Percentiles rank a stretch among this genome's conserved stretches.
phyloP scores from a whole-genome alignment of 2,888 invertebrate genomes.

The Cataglyphis albicans region DNA sequence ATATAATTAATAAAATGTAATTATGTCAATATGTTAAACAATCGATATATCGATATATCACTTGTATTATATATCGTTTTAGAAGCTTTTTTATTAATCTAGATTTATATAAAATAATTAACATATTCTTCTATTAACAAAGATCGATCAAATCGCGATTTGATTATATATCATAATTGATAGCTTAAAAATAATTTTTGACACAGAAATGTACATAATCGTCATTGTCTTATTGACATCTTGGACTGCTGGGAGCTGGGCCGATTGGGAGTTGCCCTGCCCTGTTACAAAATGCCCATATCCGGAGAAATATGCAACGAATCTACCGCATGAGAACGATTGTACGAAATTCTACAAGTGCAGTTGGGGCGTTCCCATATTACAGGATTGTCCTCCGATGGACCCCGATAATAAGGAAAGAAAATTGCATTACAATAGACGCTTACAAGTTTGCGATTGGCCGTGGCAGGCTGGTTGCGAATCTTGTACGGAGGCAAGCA shows the following conservation, averaged over 20 bases:
- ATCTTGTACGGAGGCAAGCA: not conserved
- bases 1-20: too few relatives aligned
- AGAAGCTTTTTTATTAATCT: not conserved
- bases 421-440: slow-evolving; percentile 15
- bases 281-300: not conserved
- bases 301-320: not conserved
- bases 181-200: not conserved
- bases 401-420: rapidly evolving
- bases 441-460: slow-evolving; percentile 22
- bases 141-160: not conserved
- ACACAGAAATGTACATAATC: slow-evolving; percentile 1
- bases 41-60: not conserved
- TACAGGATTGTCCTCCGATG: not conserved
- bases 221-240: not conserved
- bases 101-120: slow-evolving; percentile 17
- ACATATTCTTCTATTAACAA: not conserved
- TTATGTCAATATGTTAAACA: not conserved
- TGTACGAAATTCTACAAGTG: slow-evolving; percentile 37
- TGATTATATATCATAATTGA: not conserved
- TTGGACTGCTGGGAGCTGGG: not conserved
- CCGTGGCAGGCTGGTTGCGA: not conserved
- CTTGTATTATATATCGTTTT: not conserved
- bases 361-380: not conserved
- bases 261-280: not conserved
- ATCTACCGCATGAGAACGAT: slow-evolving; percentile 5